These are phyloP conservation scores for Sternotherus odoratus DNA, from an alignment of 2,797 vertebrate species.

Conservation along the genomic window DNA sequence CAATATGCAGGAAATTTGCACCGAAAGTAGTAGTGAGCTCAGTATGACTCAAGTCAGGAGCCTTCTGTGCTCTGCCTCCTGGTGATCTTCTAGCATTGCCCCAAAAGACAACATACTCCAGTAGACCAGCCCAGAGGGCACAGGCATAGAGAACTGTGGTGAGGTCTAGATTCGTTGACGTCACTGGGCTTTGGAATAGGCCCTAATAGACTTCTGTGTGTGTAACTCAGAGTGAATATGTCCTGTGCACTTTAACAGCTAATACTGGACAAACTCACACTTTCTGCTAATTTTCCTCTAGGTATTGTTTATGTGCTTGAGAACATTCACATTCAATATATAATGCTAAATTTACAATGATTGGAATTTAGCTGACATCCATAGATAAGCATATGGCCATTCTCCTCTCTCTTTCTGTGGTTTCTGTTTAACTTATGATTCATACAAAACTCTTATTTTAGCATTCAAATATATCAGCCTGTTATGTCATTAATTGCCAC, in stretches of 20 bases:
- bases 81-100: background rate
- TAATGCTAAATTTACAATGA: background rate
- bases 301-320: background rate
- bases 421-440: constrained; percentile 31
- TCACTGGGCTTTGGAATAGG: background rate
- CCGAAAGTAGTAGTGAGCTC: background rate
- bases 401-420: background rate
- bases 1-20: background rate
- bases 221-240: background rate
- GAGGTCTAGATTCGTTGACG: background rate
- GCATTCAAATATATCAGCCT: background rate
- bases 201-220: background rate
- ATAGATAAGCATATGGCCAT: background rate
- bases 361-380: background rate
- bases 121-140: background rate
- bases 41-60: background rate
- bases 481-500: constrained; percentile 4
- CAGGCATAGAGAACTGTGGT: background rate
- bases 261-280: background rate
- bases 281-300: background rate
- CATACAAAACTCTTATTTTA: constrained; percentile 42
- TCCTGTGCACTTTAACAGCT: background rate
- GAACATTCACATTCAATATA: background rate
- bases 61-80: background rate
- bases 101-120: background rate